phyloP scores from a whole-genome alignment of 2,797 vertebrate genomes.

The Phrynocephalus vlangalii region DNA sequence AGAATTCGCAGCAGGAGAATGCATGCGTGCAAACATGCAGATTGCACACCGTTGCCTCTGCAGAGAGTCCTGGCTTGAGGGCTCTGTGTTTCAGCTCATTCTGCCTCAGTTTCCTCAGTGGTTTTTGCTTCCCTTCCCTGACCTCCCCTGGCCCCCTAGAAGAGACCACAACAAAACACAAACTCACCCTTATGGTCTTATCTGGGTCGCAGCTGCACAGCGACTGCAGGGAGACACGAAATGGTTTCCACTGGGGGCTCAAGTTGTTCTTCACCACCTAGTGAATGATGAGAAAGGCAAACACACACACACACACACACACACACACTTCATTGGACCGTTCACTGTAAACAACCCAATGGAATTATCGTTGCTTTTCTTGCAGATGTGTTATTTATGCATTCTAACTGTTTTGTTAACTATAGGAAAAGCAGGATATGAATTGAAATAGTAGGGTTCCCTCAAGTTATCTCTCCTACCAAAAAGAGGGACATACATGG shows the following conservation, averaged over 20 bases:
- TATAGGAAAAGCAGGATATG: too few species aligned
- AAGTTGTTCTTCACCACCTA: slow-evolving; percentile 77
- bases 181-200: slow-evolving; percentile 68
- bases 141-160: too few species aligned
- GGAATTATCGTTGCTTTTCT: too few species aligned
- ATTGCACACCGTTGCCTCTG: too few species aligned
- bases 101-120: background rate
- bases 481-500: background rate
- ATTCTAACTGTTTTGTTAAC: background rate
- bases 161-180: background rate
- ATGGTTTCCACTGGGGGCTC: slow-evolving; percentile 72
- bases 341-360: too few species aligned
- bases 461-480: background rate
- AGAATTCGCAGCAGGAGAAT: too few species aligned
- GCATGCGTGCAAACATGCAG: too few species aligned
- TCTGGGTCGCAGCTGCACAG: slow-evolving; percentile 71
- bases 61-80: too few species aligned
- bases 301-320: background rate
- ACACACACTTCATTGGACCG: too few species aligned
- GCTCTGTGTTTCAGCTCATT: background rate
- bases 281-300: background rate
- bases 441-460: too few species aligned
- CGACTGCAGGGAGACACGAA: slow-evolving; percentile 73
- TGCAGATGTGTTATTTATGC: too few species aligned
- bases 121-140: background rate